Percentiles rank a stretch among this genome's conserved stretches.
Evolutionary conservation across 2,113 vertebrate species (phyloP).

Genomic region (Aphyosemion australe): DNA sequence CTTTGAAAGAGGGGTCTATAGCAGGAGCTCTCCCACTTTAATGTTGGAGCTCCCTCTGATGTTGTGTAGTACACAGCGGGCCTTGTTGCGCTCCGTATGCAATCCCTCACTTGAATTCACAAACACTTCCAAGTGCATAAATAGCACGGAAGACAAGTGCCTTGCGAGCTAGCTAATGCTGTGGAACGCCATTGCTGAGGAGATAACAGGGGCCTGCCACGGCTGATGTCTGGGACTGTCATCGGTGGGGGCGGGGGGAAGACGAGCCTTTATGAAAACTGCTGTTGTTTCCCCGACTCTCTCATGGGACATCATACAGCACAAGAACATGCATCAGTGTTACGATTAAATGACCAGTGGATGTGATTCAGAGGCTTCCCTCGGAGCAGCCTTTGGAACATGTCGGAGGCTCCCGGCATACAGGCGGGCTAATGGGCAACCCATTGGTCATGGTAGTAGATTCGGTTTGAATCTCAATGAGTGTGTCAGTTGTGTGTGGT

Average conservation of each 20-base stretch:
- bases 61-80: conserved; percentile 83
- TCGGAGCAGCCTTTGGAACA: conserved; percentile 70
- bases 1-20: conserved; percentile 81
- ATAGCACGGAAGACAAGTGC: conserved; percentile 73
- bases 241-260: conserved; percentile 1
- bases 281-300: conserved; percentile 66
- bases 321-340: conserved; percentile 69
- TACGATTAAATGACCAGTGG: conserved; percentile 75
- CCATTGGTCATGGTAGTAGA: conserved; percentile 76
- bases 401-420: conserved; percentile 64
- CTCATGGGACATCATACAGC: conserved; percentile 71
- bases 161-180: conserved; percentile 73
- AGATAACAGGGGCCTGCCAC: conserved; percentile 73
- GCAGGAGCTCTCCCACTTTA: conserved; percentile 74
- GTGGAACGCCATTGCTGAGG: conserved; percentile 75
- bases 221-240: conserved; percentile 67
- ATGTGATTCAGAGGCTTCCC: conserved; percentile 71
- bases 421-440: conserved; percentile 77
- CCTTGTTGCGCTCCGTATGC: conserved; percentile 78
- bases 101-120: conserved; percentile 81
- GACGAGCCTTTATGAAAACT: conserved; percentile 57
- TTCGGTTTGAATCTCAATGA: conserved; percentile 78
- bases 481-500: conserved; percentile 59
- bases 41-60: conserved; percentile 80
- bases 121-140: conserved; percentile 84